Evolutionary conservation across 2,888 invertebrate species (phyloP).

Genomic region (Sclerodermus sp.): DNA sequence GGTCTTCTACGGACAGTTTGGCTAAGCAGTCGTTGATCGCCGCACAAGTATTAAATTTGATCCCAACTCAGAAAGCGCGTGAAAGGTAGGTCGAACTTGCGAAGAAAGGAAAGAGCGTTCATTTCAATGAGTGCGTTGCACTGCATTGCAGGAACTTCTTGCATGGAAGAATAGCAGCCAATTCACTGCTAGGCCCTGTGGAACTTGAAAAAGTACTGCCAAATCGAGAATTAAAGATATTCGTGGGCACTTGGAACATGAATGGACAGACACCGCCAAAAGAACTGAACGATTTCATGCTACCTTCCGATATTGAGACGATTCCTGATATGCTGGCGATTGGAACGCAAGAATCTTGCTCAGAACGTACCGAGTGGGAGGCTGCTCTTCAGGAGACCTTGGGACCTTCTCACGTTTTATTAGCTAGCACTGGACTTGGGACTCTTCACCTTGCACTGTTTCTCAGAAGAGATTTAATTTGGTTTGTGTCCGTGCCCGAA

Average conservation of each 20-base stretch:
- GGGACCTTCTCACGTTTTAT: slow-evolving; percentile 89
- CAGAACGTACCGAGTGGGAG: slow-evolving; percentile 87
- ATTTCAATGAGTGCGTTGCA: too few relatives aligned
- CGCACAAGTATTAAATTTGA: slow-evolving; percentile 78
- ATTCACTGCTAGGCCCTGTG: slow-evolving; percentile 78
- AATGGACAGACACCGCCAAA: slow-evolving; percentile 84
- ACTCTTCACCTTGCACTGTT: slow-evolving; percentile 88
- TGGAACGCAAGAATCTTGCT: slow-evolving; percentile 91
- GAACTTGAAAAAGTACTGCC: slow-evolving; percentile 88
- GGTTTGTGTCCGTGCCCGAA: slow-evolving; percentile 94
- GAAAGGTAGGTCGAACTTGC: slow-evolving; percentile 65
- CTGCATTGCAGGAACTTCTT: slow-evolving; percentile 68
- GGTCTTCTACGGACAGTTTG: slow-evolving; percentile 66
- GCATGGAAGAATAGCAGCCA: slow-evolving; percentile 78
- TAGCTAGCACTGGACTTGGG: slow-evolving; percentile 62
- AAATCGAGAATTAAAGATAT: slow-evolving; percentile 80
- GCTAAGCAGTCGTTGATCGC: slow-evolving; percentile 76
- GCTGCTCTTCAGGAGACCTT: slow-evolving; percentile 88
- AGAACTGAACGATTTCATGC: slow-evolving; percentile 85
- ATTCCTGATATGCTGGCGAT: slow-evolving; percentile 90
- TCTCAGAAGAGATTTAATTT: slow-evolving; percentile 87
- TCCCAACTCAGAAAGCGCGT: slow-evolving; percentile 79
- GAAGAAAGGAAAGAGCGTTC: too few relatives aligned
- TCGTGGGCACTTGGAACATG: slow-evolving; percentile 97
- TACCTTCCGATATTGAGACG: slow-evolving; percentile 81